phyloP scores from a whole-genome alignment of 2,797 vertebrate genomes.

The Pachyuromys duprasi region DNA sequence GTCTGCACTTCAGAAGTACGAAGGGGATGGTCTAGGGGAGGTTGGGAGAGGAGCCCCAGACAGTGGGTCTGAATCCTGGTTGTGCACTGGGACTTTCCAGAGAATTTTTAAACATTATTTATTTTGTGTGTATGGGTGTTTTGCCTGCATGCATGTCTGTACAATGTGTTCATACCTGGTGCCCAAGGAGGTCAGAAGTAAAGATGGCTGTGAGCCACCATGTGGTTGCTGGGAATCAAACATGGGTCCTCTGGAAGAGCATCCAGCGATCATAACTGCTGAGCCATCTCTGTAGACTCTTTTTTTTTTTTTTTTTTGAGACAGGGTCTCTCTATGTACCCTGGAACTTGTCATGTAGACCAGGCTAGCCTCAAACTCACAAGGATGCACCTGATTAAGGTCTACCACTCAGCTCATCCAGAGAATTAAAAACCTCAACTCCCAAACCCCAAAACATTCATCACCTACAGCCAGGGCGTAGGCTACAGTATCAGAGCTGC shows the following conservation, averaged over 20 bases:
- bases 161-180: neutral
- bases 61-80: neutral
- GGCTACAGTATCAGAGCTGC: neutral
- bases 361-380: neutral
- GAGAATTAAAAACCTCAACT: neutral
- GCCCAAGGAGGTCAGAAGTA: neutral
- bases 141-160: neutral
- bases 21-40: neutral
- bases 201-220: neutral
- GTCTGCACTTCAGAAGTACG: constrained; percentile 16
- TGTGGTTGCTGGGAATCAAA: neutral
- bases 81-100: neutral
- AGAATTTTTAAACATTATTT: neutral
- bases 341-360: neutral
- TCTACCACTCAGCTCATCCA: neutral
- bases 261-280: neutral
- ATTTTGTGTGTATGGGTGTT: neutral
- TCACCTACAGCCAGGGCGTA: neutral
- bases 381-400: neutral
- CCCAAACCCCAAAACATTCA: neutral
- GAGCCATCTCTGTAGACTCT: neutral
- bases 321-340: neutral
- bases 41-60: neutral
- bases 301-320: neutral
- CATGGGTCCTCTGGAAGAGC: neutral